Evolutionary conservation across 1,140 invertebrate genomes (phyloP), one percentile per base, ranked within the genome.

Genomic region (Druon quercuslanigerum): DNA sequence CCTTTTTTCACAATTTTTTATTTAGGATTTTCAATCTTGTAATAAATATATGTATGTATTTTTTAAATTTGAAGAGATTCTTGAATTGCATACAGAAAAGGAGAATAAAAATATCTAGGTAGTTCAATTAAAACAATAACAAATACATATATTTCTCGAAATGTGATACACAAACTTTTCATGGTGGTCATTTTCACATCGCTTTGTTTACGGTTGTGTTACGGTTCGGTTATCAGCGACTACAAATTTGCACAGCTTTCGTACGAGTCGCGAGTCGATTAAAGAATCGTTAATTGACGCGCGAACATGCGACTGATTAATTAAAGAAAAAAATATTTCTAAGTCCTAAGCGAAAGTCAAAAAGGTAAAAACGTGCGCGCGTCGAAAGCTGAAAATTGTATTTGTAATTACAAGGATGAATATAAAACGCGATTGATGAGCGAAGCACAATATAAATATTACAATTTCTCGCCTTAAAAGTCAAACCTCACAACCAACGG

Each of bases 141-240:
- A 92, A 92, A 92, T 91, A 91, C 90, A 92, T 92, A 91, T 91
- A 92, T 91, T 91, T 92, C 87, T 91, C 90, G 88, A 91, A 91
- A 92, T 90, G 89, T 92, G 88, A 89, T 91, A 91, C 89, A 91
- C 86, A 89, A 89, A 81, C 73, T 86, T 89, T 89, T 74, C 77
- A 87, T 88, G 84, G 84, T 88, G 82, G 81, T 89, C 86, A 76
- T 87, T 87, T 79, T 83, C 87, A 84, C 86, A 85, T 89, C 83
- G 83, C 80, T 79, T 84, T 82, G 76, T 88, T 70, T 75, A 77
- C 79, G 78, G 79, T 75, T 79, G 51, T 81, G 80, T 81, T n/a
- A n/a, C n/a, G n/a, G n/a, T n/a, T n/a, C n/a, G 60, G 40, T 13
- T 46, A 14, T 40, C 60, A 66, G 60, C 33, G 40, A 25, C 56